These are phyloP conservation scores for Fistularia commersonii DNA, from an alignment of 2,797 vertebrate species.

Conservation along the genomic window DNA sequence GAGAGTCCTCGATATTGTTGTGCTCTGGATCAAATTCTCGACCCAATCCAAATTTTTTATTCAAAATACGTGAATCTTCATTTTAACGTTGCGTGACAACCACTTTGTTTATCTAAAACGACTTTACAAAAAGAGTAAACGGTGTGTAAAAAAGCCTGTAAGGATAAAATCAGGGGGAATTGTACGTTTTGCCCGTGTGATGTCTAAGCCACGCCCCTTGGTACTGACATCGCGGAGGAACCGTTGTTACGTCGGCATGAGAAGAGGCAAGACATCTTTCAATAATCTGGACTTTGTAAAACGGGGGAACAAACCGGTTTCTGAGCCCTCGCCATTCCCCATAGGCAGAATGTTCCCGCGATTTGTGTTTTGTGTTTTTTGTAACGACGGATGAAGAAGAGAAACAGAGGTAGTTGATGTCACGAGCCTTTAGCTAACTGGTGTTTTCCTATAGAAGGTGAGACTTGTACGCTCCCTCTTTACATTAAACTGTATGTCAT, in stretches of 20 bases:
- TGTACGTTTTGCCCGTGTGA: rapidly evolving
- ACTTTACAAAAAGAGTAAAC: not conserved
- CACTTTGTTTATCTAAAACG: not conserved
- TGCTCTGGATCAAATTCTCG: no score
- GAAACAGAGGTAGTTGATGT: constrained; percentile 18
- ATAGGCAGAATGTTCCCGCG: constrained; percentile 11
- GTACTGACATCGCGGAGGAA: constrained; percentile 3
- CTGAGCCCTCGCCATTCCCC: no score
- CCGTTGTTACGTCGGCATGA: constrained; percentile 35
- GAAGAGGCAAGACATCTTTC: constrained; percentile 1
- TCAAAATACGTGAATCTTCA: no score
- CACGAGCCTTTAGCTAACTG: constrained; percentile 21
- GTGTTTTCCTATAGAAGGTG: constrained; percentile 29
- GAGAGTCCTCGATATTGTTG: no score
- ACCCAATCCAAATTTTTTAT: no score
- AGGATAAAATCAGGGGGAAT: not conserved
- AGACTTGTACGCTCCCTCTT: constrained; percentile 1
- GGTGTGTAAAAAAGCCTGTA: constrained; percentile 8
- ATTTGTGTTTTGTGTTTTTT: not conserved
- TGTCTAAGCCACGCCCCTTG: constrained; percentile 28
- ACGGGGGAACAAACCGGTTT: not conserved
- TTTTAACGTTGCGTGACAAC: not conserved
- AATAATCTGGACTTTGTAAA: not conserved
- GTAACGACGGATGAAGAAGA: constrained; percentile 8
- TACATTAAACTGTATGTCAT: no score